Evolutionary conservation across 2,113 vertebrate species (phyloP), one percentile per base, ranked within the genome.

Genomic region (Verasper variegatus): DNA sequence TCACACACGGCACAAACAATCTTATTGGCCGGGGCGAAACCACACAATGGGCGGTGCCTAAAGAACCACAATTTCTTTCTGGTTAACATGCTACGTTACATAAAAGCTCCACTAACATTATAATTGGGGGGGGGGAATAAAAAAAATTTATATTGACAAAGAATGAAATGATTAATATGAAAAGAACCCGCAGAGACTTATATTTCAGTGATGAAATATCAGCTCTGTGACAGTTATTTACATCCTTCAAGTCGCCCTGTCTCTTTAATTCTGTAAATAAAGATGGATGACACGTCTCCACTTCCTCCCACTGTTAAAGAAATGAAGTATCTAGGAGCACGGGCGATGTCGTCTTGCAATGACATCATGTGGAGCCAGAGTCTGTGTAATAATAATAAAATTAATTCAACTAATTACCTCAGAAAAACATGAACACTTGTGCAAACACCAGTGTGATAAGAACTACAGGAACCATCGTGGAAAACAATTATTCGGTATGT

Each of bases 101-200:
- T 68, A 68, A 69, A 67, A 80, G 62, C 60, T 55, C 66, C 73
- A 58, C 71, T 84, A 77, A 88, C 76, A 56, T 72, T 77, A 68
- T 88, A 86, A 89, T 90, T 85, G 86, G 27, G 27, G 27, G 67
- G 58, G 66, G 54, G 62, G 64, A 66, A 31, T 62, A 21, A 76
- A 31, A 72, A 58, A 71, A 70, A 62, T 83, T 82, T 67, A 56
- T 63, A 80, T 56, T 71, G 75, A 75, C 70, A 71, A 23, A 64
- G 60, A 77, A 65, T 73, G 15, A 63, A 76, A 65, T 75, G 40
- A 68, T 26, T 75, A 70, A 84, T 75, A 71, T 69, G 59, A 66
- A 67, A 58, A 67, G 40, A 61, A 61, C 49, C 63, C 62, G 23
- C 10, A 14, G 59, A 66, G 40, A 57, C 21, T n/a, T 14, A 49